These are phyloP conservation scores for Petroica traversi DNA, from an alignment of 2,113 vertebrate genomes.

Conservation along the genomic window DNA sequence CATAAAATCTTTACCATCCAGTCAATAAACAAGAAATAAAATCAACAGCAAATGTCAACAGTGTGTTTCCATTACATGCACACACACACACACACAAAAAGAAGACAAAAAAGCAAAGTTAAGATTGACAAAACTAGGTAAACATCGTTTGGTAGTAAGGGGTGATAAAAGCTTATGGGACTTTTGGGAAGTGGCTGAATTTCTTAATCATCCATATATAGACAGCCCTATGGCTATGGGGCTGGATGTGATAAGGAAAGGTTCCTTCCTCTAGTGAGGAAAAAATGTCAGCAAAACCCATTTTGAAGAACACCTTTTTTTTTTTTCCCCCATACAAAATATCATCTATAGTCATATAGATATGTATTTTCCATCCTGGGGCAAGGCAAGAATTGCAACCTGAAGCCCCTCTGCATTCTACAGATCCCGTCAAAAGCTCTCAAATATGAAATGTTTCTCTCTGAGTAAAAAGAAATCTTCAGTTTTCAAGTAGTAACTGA, in stretches of 20 bases:
- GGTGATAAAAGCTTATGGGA: not conserved
- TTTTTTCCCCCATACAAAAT: not conserved
- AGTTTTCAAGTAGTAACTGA: not conserved
- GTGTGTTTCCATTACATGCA: not conserved
- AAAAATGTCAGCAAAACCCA: not conserved
- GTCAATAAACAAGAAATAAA: not conserved
- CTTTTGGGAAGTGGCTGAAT: not conserved
- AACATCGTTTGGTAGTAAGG: not conserved
- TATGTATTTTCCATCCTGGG: not conserved
- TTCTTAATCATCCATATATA: not conserved
- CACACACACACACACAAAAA: no score
- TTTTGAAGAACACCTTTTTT: not conserved
- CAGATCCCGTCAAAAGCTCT: not conserved
- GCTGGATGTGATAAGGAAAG: not conserved
- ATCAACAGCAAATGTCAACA: not conserved
- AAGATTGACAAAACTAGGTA: not conserved
- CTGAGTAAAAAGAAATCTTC: not conserved
- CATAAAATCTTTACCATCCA: not conserved
- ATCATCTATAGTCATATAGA: accelerated
- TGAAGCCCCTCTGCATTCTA: not conserved
- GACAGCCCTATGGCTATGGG: not conserved
- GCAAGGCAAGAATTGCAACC: not conserved
- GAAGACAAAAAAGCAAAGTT: not conserved
- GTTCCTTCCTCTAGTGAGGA: not conserved
- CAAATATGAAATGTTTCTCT: not conserved